Evolutionary conservation across 2,888 invertebrate species (phyloP).

Genomic region (Deilephila porcellus): DNA sequence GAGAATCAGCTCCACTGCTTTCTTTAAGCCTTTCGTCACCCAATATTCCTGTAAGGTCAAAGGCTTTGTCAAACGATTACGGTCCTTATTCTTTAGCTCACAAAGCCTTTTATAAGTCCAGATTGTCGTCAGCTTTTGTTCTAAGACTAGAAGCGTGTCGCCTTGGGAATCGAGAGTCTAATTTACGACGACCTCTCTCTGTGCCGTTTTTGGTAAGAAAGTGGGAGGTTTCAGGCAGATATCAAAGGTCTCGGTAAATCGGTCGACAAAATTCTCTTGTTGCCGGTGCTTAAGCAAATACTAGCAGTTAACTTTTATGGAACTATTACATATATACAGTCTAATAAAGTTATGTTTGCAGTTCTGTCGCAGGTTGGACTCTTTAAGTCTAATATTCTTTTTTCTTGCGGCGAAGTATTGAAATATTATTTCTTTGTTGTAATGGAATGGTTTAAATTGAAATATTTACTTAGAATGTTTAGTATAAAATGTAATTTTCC

Average conservation of each 20-base stretch:
- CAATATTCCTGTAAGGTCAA: constrained; percentile 63
- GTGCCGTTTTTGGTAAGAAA: constrained; percentile 43
- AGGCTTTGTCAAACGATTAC: constrained; percentile 49
- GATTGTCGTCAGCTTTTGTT: constrained; percentile 64
- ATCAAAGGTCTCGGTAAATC: constrained; percentile 50
- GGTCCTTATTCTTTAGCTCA: constrained; percentile 49
- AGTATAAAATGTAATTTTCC: too few relatives aligned
- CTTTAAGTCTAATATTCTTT: constrained; percentile 23
- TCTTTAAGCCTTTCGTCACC: constrained; percentile 62
- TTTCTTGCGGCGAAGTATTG: constrained; percentile 7
- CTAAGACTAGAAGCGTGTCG: constrained; percentile 65
- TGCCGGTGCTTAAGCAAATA: constrained; percentile 71
- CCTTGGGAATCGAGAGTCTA: constrained; percentile 65
- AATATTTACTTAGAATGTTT: too few relatives aligned
- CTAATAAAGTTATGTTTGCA: constrained; percentile 71
- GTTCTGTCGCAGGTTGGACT: constrained; percentile 31
- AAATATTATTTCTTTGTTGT: constrained; percentile 14
- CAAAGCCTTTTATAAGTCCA: constrained; percentile 51
- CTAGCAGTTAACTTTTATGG: constrained; percentile 76
- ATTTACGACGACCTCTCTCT: constrained; percentile 62
- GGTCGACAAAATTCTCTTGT: constrained; percentile 55
- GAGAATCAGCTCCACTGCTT: constrained; percentile 49
- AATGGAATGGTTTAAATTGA: neutral
- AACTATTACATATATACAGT: constrained; percentile 72
- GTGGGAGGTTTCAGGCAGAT: constrained; percentile 41